A percentile compares a stretch with the other conserved stretches of the same genome.
Evolutionary conservation across 2,113 vertebrate species (phyloP).

Genomic region (Megalops atlanticus): DNA sequence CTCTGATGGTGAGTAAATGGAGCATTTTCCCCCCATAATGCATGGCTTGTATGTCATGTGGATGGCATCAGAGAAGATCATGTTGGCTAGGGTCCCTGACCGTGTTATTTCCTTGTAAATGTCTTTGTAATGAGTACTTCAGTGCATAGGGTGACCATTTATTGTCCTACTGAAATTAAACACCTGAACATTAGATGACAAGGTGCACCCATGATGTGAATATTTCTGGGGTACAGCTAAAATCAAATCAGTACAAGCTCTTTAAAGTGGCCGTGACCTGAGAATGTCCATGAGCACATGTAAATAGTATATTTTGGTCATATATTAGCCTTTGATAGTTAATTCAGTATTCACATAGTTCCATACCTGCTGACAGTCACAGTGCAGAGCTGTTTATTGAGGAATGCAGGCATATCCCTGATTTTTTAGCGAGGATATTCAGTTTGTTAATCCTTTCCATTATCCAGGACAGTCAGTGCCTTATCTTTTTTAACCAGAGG

Average conservation of each 20-base stretch:
- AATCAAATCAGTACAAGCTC: no score
- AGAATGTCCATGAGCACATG: not conserved
- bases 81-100: not conserved
- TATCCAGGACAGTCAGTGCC: not conserved
- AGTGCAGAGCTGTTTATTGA: not conserved
- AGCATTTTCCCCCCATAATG: not conserved
- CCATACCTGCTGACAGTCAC: not conserved
- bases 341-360: not conserved
- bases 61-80: not conserved
- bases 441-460: not conserved
- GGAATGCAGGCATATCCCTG: not conserved
- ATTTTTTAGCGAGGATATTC: conserved; percentile 1
- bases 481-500: conserved; percentile 20
- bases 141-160: not conserved
- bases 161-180: not conserved
- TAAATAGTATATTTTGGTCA: not conserved
- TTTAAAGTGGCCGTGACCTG: no score
- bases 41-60: not conserved
- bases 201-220: no score
- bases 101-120: not conserved
- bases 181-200: not conserved
- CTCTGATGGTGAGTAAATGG: not conserved
- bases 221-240: no score
- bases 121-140: not conserved
- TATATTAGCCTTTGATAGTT: not conserved